Evolutionary conservation across 35 echinoderm and acorn worm genomes (phyloP).

Genomic region (Patiria miniata): DNA sequence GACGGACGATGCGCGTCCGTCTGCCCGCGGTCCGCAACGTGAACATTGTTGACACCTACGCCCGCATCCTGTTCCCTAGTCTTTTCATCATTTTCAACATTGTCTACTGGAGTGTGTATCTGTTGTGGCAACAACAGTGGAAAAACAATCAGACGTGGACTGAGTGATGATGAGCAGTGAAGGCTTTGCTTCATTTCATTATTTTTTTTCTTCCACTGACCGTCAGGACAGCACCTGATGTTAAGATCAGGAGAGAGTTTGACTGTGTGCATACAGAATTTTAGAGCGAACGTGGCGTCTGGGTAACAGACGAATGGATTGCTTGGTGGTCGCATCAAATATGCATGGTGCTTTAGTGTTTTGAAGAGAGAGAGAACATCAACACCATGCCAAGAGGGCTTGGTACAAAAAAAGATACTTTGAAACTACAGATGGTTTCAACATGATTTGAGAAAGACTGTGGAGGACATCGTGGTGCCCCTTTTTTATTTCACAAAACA

Average conservation of each 20-base stretch:
- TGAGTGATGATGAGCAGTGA: background rate
- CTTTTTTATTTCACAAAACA: no score
- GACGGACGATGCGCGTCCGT: conserved; percentile 51
- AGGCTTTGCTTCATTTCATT: background rate
- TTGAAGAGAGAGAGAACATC: no score
- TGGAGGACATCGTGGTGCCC: no score
- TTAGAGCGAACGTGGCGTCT: background rate
- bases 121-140: conserved; percentile 41
- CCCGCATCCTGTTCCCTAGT: conserved; percentile 68
- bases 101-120: conserved; percentile 80
- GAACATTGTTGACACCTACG: conserved; percentile 71
- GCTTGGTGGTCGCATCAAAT: no score
- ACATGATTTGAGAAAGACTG: no score
- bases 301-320: no score
- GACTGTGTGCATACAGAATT: background rate
- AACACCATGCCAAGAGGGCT: no score
- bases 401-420: no score
- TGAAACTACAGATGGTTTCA: no score
- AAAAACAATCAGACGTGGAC: conserved; percentile 23
- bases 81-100: conserved; percentile 84
- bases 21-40: conserved; percentile 70
- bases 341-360: no score
- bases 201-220: background rate
- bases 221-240: background rate
- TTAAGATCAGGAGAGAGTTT: background rate